These are phyloP conservation scores for Bovichtus variegatus DNA, from an alignment of 2,797 vertebrate genomes.

Conservation along the genomic window DNA sequence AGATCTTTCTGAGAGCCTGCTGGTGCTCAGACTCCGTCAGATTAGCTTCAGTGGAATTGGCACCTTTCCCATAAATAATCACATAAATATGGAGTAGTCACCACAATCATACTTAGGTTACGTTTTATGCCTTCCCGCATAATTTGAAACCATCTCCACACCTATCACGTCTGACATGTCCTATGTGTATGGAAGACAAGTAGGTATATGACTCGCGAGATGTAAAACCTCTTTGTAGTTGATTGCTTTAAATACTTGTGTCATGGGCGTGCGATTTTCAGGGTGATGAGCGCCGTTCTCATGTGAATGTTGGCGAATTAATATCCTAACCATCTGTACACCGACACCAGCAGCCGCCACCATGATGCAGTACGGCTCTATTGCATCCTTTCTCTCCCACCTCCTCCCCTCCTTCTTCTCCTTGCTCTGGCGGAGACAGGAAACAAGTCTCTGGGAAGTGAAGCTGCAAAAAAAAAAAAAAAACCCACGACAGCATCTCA, in stretches of 20 bases:
- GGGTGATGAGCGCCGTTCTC: constrained; percentile 32
- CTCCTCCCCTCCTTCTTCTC: constrained; percentile 26
- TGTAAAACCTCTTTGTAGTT: constrained; percentile 37
- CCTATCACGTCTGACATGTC: constrained; percentile 29
- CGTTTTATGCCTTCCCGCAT: constrained; percentile 19
- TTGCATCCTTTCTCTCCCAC: constrained; percentile 25
- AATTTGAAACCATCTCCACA: constrained; percentile 32
- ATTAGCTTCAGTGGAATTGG: constrained; percentile 53
- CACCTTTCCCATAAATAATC: constrained; percentile 59
- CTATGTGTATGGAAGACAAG: constrained; percentile 28
- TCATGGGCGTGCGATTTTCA: constrained; percentile 42
- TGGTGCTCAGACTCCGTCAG: constrained; percentile 48
- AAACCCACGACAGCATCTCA: constrained; percentile 82
- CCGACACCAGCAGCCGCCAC: constrained; percentile 22
- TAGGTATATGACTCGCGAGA: not conserved
- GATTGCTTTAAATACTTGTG: constrained; percentile 38
- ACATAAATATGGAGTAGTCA: constrained; percentile 59
- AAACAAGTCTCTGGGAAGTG: constrained; percentile 72
- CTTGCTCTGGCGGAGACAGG: constrained; percentile 48
- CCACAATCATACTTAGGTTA: constrained; percentile 23
- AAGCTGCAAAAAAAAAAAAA: constrained; percentile 74
- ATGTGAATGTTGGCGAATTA: constrained; percentile 36
- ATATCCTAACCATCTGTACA: constrained; percentile 38
- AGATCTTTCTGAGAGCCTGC: constrained; percentile 49
- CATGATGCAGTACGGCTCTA: constrained; percentile 31